Base-by-base conservation (phyloP, 2,797 vertebrate species). In the Acropternis orthonyx region DNA sequence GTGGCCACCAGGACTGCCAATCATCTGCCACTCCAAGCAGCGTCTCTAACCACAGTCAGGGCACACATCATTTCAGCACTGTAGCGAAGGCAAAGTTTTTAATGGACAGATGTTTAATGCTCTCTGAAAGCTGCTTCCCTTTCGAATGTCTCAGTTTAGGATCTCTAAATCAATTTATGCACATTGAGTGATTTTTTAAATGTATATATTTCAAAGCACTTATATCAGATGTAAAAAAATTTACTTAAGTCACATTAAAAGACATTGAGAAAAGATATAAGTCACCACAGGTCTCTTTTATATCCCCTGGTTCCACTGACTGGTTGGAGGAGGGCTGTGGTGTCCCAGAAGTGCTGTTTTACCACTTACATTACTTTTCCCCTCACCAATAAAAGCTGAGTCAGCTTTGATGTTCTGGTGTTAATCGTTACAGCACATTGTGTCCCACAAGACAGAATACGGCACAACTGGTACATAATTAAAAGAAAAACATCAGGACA, bases 351-450 rank as follows among this genome's bases (percentile, higher is more conserved):
- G 76, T 71, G 73, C 48, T 71, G 34, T 63, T 95, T 87, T 85
- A 68, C 54, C 68, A 14, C 63, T 79, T 63, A 19, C 30, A 37
- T 77, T 68, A 79, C 46, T 72, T 85, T 90, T 41, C 48, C 48
- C 36, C 51, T 92, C 44, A 44, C 59, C 71, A 66, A 18, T 49
- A 89, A 81, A 74, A 76, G 87, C 94, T 88, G 91, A 96, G 66
- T 95, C 94, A 96, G 72, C 92, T 85, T 56, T 75, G 58, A 87
- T 90, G 71, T 54, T 90, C 65, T 79, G 56, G 61, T 90, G 65
- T 95, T 97, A 97, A 96, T 96, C 91, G 84, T 87, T 87, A 48
- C 44, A 65, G 74, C 27, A 46, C 12, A 2, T 46, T 43, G 72
- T 72, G 65, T 95, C 95, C 92, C 91, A 88, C 39, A 89, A 74